Evolutionary conservation across 1,140 invertebrate species (phyloP).

Genomic region (Trichonephila inaurata): DNA sequence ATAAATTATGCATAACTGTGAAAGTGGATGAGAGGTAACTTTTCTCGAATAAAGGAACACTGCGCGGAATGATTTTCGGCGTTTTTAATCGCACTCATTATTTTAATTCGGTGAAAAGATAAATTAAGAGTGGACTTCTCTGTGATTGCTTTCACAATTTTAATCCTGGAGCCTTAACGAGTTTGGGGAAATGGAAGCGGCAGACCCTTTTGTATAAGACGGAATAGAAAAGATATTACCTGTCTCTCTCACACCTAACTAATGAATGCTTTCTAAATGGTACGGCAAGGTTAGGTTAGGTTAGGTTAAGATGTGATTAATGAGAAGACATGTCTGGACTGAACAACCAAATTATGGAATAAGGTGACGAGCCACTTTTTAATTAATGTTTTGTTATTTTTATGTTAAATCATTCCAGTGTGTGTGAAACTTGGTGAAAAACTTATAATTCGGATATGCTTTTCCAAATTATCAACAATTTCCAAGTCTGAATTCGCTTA

Average conservation of each 20-base stretch:
- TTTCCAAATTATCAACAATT: too few relatives aligned
- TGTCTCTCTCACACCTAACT: not conserved
- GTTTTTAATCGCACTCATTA: constrained; percentile 66
- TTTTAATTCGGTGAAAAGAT: constrained; percentile 65
- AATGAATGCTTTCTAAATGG: not conserved
- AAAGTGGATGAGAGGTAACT: not conserved
- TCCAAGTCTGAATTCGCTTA: too few relatives aligned
- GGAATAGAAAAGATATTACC: not conserved
- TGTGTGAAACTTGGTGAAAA: too few relatives aligned
- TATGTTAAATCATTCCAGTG: too few relatives aligned
- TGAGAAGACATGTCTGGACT: not conserved
- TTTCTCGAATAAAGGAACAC: not conserved
- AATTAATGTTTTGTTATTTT: too few relatives aligned
- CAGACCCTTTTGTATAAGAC: not conserved
- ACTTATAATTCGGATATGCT: too few relatives aligned
- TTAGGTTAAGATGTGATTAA: not conserved
- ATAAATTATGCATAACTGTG: constrained; percentile 67
- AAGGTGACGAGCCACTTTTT: not conserved
- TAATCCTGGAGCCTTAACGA: constrained; percentile 57
- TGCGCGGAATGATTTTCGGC: constrained; percentile 15
- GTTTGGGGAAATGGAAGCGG: not conserved
- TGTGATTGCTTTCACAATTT: constrained; percentile 43
- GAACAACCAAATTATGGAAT: not conserved
- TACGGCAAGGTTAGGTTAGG: not conserved
- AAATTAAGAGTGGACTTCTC: constrained; percentile 42